These are phyloP conservation scores for Gambusia yucatana DNA, from an alignment of 2,797 vertebrate genomes.

Conservation along the genomic window DNA sequence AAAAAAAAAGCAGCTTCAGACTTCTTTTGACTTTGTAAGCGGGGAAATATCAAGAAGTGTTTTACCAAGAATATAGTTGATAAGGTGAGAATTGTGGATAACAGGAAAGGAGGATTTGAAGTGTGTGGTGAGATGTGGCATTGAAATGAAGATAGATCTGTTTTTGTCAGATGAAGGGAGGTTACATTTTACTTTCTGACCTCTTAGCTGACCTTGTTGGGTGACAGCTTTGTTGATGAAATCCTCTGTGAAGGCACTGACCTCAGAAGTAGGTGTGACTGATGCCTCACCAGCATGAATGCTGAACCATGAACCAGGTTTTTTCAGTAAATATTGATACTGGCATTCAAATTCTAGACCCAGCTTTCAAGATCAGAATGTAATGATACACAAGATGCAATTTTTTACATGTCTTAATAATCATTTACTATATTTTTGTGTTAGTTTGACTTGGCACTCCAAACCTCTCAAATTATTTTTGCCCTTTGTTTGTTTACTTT, in stretches of 20 bases:
- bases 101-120: constrained; percentile 29
- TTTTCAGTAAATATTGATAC: neutral
- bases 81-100: constrained; percentile 22
- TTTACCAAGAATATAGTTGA: constrained; percentile 36
- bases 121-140: constrained; percentile 33
- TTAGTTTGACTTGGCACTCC: neutral
- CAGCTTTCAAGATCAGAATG: neutral
- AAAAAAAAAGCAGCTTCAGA: neutral
- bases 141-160: constrained; percentile 53
- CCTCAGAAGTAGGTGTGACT: constrained; percentile 30
- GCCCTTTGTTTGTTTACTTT: neutral
- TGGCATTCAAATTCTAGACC: neutral
- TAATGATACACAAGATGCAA: neutral
- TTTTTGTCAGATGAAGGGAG: constrained; percentile 54
- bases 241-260: constrained; percentile 37
- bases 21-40: constrained; percentile 3
- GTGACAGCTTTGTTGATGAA: constrained; percentile 47
- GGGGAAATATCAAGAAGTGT: constrained; percentile 23
- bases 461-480: neutral
- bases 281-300: constrained; percentile 11
- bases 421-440: neutral
- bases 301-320: constrained; percentile 17
- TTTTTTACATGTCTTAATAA: neutral
- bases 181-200: constrained; percentile 42
- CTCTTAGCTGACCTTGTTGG: constrained; percentile 50